Base-by-base conservation (phyloP, 2,888 invertebrate genomes). In the Exocentrus adspersus region DNA sequence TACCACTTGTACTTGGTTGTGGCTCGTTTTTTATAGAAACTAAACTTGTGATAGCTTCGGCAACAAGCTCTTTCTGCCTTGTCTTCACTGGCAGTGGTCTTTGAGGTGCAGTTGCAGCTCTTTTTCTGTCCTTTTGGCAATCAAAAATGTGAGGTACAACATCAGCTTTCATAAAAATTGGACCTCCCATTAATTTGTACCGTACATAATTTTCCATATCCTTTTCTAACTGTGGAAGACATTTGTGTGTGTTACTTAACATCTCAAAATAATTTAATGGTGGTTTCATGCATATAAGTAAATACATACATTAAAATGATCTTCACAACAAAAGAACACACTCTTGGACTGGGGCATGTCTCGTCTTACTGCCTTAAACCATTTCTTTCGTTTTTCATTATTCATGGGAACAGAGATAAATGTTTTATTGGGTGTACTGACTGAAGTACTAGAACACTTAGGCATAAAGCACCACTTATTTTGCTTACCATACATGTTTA, bases 101-200 rank as follows among this genome's bases (percentile, higher is more conserved):
- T n/a, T 21, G n/a, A 16, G 10, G 48, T n/a, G 24, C 14, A 21
- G 48, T 16, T 21, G 48, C 48, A 21, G 48, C 48, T n/a, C 48
- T 7, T 21, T 48, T 48, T 48, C 48, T 48, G 12, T 48, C 48
- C 24, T 14, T 14, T 10, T 48, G 48, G 24, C 48, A 48, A 21
- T 48, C 48, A 48, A 48, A 48, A 12, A 48, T 20, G 24, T 48
- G 48, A n/a, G 48, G 48, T 14, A 48, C 48, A 3, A 48, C 48
- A 2, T 21, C 24, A 9, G 10, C 9, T 48, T 48, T 21, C 17
- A 48, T 9, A 12, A 21, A 5, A 10, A 21, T n/a, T 48, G 2
- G 2, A n/a, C 48, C 48, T 21, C 48, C 48, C 5, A 48, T 48
- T n/a, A 48, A 12, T 48, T 48, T 48, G 24, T 48, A 21, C 5